These are phyloP conservation scores for Bovichtus variegatus DNA, from an alignment of 2,797 vertebrate genomes.

Conservation along the genomic window DNA sequence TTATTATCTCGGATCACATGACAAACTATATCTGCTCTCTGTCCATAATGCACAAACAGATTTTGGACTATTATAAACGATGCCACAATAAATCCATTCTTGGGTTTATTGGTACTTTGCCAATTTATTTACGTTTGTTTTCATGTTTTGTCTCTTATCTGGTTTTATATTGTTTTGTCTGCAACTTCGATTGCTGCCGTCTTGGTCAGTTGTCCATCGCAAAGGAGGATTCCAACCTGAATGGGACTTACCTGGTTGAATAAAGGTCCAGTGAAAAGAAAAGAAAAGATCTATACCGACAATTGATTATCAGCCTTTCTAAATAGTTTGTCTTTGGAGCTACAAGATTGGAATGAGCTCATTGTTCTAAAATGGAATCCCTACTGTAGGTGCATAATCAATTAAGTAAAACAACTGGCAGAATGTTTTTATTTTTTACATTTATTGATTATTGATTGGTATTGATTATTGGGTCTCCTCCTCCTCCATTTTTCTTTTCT, in stretches of 20 bases:
- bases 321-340: neutral
- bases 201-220: neutral
- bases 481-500: neutral
- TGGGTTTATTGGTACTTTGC: neutral
- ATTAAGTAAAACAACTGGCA: neutral
- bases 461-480: neutral
- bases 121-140: neutral
- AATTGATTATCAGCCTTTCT: neutral
- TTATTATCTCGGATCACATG: neutral
- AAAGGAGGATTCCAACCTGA: neutral
- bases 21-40: neutral
- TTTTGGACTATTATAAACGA: neutral
- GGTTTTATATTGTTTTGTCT: neutral
- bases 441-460: neutral
- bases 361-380: neutral
- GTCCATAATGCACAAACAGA: neutral
- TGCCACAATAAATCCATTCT: neutral
- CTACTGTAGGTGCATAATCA: neutral
- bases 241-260: neutral
- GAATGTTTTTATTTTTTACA: neutral
- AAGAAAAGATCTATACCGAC: neutral
- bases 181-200: neutral
- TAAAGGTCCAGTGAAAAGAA: neutral
- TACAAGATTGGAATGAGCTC: no score
- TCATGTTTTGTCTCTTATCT: neutral